A percentile compares a stretch with the other conserved stretches of the same genome.
Evolutionary conservation across 2,888 invertebrate species (phyloP).

Genomic region (Philereme transversata): DNA sequence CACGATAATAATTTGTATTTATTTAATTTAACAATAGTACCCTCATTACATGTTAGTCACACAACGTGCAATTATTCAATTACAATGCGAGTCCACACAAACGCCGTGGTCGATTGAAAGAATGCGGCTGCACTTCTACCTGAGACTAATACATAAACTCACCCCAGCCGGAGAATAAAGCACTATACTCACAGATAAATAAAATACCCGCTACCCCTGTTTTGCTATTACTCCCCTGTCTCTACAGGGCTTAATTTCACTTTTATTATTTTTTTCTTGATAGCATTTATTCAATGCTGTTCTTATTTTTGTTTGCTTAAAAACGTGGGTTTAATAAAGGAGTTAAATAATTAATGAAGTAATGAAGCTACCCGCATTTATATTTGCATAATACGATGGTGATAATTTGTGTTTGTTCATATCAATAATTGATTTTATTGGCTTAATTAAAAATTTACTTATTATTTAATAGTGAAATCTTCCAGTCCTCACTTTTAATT

Average conservation of each 20-base stretch:
- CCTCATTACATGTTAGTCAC: constrained; percentile 4
- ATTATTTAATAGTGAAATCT: neutral
- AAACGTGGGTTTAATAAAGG: neutral
- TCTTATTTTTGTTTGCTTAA: neutral
- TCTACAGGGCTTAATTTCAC: constrained; percentile 13
- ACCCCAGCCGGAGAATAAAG: constrained; percentile 31
- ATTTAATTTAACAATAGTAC: neutral
- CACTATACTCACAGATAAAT: constrained; percentile 15
- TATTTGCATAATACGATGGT: constrained; percentile 17
- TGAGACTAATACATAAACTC: constrained; percentile 37
- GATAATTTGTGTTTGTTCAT: too few species aligned
- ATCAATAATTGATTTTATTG: constrained; percentile 5
- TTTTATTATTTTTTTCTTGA: too few species aligned
- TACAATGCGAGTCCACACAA: constrained; percentile 14
- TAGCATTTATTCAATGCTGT: constrained; percentile 1
- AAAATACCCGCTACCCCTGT: constrained; percentile 20
- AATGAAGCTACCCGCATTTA: constrained; percentile 21
- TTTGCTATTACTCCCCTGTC: constrained; percentile 17
- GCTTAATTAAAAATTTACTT: neutral
- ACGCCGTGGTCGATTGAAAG: constrained; percentile 18
- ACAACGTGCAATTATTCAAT: constrained; percentile 27
- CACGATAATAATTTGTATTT: neutral
- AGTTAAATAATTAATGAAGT: constrained; percentile 12
- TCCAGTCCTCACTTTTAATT: neutral
- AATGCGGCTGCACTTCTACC: constrained; percentile 32